Percentiles rank a stretch among this genome's conserved stretches.
phyloP scores from a whole-genome alignment of 2,113 vertebrate genomes.

The Scomber japonicus region DNA sequence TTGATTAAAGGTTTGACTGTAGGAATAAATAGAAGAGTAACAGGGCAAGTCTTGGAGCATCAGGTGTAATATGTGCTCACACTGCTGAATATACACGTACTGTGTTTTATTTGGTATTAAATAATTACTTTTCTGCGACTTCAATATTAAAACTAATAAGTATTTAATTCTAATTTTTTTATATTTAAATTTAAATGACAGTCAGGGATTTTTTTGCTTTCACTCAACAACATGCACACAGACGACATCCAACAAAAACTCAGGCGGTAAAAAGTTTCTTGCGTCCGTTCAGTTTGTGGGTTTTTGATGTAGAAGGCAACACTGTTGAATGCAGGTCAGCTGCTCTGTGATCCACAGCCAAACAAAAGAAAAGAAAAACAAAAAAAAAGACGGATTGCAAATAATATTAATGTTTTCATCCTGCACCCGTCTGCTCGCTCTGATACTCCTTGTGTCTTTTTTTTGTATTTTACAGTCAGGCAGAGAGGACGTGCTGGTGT shows the following conservation, averaged over 20 bases:
- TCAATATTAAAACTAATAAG: conserved; percentile 35
- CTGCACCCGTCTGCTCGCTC: conserved; percentile 11
- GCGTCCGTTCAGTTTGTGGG: conserved; percentile 16
- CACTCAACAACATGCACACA: conserved; percentile 64
- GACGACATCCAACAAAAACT: conserved; percentile 30
- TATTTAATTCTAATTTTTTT: conserved; percentile 26
- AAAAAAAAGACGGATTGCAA: conserved; percentile 14
- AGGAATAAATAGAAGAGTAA: conserved; percentile 50
- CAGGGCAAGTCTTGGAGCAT: conserved; percentile 12
- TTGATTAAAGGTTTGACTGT: conserved; percentile 39
- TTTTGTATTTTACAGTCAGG: conserved; percentile 2
- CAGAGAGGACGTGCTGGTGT: conserved; percentile 53
- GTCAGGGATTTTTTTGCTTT: conserved; percentile 24
- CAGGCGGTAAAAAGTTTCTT: conserved; percentile 8
- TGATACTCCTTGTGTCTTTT: neutral
- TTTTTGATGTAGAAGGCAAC: conserved; percentile 69
- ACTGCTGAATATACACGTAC: conserved; percentile 33
- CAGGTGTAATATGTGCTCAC: too few relatives aligned
- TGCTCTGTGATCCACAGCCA: conserved; percentile 49
- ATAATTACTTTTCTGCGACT: conserved; percentile 9
- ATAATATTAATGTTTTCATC: conserved; percentile 24
- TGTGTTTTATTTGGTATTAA: neutral
- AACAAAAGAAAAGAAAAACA: conserved; percentile 7
- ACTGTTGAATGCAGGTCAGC: conserved; percentile 64
- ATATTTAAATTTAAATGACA: conserved; percentile 30